Percentiles rank a stretch among this genome's conserved stretches.
Evolutionary conservation across 2,888 invertebrate species (phyloP).

Genomic region (Auanema sp.): DNA sequence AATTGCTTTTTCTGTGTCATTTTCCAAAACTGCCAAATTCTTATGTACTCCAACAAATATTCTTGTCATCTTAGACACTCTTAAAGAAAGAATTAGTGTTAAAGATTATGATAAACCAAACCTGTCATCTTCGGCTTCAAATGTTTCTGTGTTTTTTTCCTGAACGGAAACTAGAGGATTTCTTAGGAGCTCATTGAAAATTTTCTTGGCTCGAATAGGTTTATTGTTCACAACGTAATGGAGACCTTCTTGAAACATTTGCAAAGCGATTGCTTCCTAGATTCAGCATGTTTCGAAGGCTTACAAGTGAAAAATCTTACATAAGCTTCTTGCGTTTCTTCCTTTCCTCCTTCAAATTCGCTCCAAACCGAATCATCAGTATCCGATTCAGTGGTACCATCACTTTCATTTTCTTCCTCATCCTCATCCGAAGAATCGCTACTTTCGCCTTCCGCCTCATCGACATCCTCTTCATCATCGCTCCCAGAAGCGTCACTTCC

Average conservation of each 20-base stretch:
- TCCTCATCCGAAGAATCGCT: neutral
- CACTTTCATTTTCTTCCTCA: conserved; percentile 13
- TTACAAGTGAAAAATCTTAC: conserved; percentile 19
- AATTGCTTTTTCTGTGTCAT: conserved; percentile 21
- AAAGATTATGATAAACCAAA: neutral
- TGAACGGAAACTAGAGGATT: conserved; percentile 26
- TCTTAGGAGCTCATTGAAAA: conserved; percentile 27
- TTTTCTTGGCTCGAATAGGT: conserved; percentile 20
- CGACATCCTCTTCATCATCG: no score
- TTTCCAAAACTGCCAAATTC: conserved; percentile 29
- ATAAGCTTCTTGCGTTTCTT: conserved; percentile 16
- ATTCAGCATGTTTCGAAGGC: neutral
- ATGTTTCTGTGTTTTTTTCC: conserved; percentile 17
- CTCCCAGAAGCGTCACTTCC: no score
- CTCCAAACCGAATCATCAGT: conserved; percentile 35
- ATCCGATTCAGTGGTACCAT: conserved; percentile 18
- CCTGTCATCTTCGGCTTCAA: conserved; percentile 19
- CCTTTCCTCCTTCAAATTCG: conserved; percentile 19
- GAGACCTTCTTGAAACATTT: conserved; percentile 30
- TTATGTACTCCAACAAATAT: conserved; percentile 37
- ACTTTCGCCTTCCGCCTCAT: no score
- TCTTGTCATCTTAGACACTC: conserved; percentile 35
- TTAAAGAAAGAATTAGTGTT: neutral
- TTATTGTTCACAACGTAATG: conserved; percentile 27
- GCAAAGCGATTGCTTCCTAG: conserved; percentile 37